Evolutionary conservation across 2,113 vertebrate genomes (phyloP), one percentile per base, ranked within the genome.

Genomic region (Tretioscincus oriximinensis): DNA sequence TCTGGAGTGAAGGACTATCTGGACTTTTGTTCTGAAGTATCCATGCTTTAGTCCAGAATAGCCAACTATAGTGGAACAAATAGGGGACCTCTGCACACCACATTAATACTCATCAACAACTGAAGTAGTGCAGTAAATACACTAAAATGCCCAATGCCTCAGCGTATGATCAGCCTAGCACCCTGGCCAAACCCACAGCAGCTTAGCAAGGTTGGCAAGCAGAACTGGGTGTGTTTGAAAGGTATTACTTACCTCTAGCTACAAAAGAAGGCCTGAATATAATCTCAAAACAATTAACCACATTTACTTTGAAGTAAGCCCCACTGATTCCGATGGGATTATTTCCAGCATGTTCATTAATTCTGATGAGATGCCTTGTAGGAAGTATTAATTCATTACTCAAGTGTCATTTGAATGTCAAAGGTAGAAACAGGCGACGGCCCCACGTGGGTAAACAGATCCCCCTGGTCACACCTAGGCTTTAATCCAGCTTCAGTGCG

Each of bases 271-370:
- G 47, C 47, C 73, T 41, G 35, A 29, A 51, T 35, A 60, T 24
- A 51, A 29, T 31, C 41, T 64, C 54, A 58, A 49, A 24, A 54
- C 7, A 71, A 10, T 29, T 29, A 22, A 29, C 49, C 16, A 74
- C 54, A 31, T 31, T 60, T 12, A 22, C 7, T 64, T 66, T 24
- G 61, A 47, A 66, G 16, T 28, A 45, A 63, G 47, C 7, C 31
- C 21, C 65, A 2, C 11, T 9, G 12, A 58, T 58, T 58, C 35
- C 24, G 21, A 22, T 26, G 31, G 35, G 31, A 61, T 70, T 45
- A 78, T 26, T 63, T 45, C 77, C 68, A 63, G 41, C 77, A 60
- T 47, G 51, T 63, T 79, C 41, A 71, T 79, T 71, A 79, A 28
- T 63, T 35, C 54, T 47, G 28, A 63, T 63, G 68, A 12, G 47